A percentile compares a stretch with the other conserved stretches of the same genome.
These are phyloP conservation scores for Pyrgilauda ruficollis DNA, from an alignment of 2,113 vertebrate genomes.

Conservation along the genomic window DNA sequence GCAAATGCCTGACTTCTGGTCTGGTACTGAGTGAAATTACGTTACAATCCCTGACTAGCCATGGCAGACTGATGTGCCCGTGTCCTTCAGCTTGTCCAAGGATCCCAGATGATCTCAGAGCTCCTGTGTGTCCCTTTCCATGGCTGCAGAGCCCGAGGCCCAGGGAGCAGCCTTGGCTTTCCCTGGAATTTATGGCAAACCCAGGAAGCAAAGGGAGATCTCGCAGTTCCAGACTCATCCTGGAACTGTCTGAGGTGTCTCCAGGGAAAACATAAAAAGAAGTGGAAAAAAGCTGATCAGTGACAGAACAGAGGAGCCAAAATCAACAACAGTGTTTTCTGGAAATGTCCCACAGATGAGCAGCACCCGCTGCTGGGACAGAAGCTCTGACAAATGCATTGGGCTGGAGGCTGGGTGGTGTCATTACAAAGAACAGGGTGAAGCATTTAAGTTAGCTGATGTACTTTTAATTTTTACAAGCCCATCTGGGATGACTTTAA, in stretches of 20 bases:
- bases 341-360: neutral
- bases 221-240: neutral
- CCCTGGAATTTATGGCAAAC: neutral
- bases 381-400: neutral
- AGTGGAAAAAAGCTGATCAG: neutral
- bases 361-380: neutral
- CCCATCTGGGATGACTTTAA: constrained; percentile 57
- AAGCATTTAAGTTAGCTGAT: constrained; percentile 31
- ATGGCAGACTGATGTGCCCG: neutral
- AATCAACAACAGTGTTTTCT: neutral
- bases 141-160: neutral
- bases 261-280: neutral
- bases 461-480: constrained; percentile 59
- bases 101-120: neutral
- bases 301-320: neutral
- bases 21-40: neutral
- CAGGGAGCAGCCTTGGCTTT: neutral
- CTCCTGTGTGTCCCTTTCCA: neutral
- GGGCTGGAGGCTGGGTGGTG: neutral
- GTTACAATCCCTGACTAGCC: neutral
- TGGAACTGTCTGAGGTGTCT: neutral
- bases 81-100: neutral
- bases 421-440: neutral
- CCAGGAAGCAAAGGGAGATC: neutral
- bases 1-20: neutral